A percentile compares a stretch with the other conserved stretches of the same genome.
phyloP scores from a whole-genome alignment of 2,113 vertebrate genomes.

The Megaptera novaeangliae region DNA sequence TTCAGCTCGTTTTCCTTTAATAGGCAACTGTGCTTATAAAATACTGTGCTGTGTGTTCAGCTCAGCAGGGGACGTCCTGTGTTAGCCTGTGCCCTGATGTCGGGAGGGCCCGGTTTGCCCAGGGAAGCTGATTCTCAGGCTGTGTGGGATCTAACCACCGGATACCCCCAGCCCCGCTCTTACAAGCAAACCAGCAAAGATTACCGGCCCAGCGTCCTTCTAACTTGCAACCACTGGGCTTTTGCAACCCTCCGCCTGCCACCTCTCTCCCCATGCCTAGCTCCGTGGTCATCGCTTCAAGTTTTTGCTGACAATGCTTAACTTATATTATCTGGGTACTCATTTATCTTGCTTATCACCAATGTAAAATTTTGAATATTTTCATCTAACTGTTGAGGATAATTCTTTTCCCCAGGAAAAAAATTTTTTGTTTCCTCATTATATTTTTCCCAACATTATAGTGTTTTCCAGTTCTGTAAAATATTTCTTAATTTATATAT shows the following conservation, averaged over 20 bases:
- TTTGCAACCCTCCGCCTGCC: accelerated
- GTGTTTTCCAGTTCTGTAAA: not conserved
- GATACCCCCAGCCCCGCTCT: no score
- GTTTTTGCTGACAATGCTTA: not conserved
- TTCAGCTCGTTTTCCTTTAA: not conserved
- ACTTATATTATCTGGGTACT: accelerated
- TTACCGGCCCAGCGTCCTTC: not conserved
- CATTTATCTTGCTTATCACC: not conserved
- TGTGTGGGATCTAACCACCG: no score
- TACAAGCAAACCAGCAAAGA: accelerated
- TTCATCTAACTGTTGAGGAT: not conserved
- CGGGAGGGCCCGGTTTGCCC: not conserved
- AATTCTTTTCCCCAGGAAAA: not conserved
- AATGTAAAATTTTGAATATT: not conserved
- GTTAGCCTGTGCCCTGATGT: accelerated
- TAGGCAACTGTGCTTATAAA: conserved; percentile 18
- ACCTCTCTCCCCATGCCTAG: accelerated
- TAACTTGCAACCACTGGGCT: accelerated
- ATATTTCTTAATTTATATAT: not conserved
- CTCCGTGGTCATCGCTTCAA: accelerated
- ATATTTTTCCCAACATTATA: not conserved
- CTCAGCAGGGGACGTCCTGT: accelerated
- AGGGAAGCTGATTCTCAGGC: no score
- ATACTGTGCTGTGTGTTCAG: accelerated
- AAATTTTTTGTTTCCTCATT: not conserved